Conservation (phyloP, 2,888 invertebrate species). For the Drosophila incognita region DNA sequence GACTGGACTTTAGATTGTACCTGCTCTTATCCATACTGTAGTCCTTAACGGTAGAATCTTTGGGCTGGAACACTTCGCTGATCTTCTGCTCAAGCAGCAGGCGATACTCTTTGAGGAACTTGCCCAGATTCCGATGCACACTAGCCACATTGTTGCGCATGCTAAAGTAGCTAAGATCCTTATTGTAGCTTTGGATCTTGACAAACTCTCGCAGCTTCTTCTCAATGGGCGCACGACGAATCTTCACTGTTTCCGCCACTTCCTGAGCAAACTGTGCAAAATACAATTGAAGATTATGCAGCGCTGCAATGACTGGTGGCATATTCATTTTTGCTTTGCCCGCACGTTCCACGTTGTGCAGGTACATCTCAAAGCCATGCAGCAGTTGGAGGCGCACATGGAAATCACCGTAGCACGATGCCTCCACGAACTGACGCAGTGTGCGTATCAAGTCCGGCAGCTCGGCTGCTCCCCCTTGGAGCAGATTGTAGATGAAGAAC, state of each 20-base stretch:
- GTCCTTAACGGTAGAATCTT: slow-evolving; percentile 81
- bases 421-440: slow-evolving; percentile 93
- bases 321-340: slow-evolving; percentile 47
- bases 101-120: slow-evolving; percentile 94
- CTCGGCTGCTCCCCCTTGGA: slow-evolving; percentile 83
- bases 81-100: slow-evolving; percentile 85
- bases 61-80: slow-evolving; percentile 84
- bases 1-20: slow-evolving; percentile 77
- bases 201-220: slow-evolving; percentile 96
- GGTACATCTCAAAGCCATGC: slow-evolving; percentile 92
- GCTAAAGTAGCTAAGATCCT: slow-evolving; percentile 97
- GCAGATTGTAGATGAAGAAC: slow-evolving; percentile 93
- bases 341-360: slow-evolving; percentile 86
- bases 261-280: slow-evolving; percentile 91
- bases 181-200: slow-evolving; percentile 97
- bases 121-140: slow-evolving; percentile 94
- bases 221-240: slow-evolving; percentile 92
- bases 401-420: slow-evolving; percentile 93
- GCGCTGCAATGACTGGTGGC: slow-evolving; percentile 86
- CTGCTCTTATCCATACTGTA: slow-evolving; percentile 81
- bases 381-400: slow-evolving; percentile 91
- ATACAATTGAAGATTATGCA: slow-evolving; percentile 94
- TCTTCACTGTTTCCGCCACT: slow-evolving; percentile 88
- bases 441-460: slow-evolving; percentile 85
- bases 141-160: slow-evolving; percentile 95